phyloP scores from a whole-genome alignment of 2,797 vertebrate species.

The Dendrocincla fuliginosa region DNA sequence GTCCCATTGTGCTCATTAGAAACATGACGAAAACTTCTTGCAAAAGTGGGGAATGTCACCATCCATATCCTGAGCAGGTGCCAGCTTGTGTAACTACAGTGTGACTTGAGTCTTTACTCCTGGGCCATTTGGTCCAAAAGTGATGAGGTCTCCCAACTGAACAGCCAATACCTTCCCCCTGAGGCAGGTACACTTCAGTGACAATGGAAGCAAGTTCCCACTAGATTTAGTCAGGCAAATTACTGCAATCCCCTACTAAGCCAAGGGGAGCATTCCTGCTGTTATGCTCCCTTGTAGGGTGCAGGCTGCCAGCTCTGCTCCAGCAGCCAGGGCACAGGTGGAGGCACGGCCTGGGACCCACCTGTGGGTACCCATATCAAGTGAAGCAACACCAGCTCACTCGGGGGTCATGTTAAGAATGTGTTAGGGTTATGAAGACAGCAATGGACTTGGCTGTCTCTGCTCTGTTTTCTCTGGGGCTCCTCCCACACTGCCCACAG shows the following conservation, averaged over 20 bases:
- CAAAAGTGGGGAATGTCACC: background rate
- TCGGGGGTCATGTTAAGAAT: background rate
- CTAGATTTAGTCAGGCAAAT: background rate
- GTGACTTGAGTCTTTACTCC: background rate
- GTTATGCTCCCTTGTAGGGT: background rate
- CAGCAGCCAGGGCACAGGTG: background rate
- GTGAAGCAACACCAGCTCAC: background rate
- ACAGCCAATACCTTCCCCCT: background rate
- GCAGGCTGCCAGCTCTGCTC: background rate
- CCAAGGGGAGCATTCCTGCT: fast-evolving
- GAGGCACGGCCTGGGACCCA: background rate
- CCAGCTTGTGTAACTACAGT: background rate
- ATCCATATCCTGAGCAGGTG: background rate
- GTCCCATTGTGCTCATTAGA: background rate
- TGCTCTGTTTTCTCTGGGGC: background rate
- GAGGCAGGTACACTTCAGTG: background rate
- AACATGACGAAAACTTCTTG: background rate
- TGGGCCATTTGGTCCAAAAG: background rate
- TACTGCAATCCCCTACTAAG: background rate
- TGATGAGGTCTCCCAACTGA: background rate
- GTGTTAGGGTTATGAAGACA: background rate
- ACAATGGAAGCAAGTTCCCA: background rate
- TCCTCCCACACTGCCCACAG: background rate
- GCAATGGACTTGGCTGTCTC: background rate
- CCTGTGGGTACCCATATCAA: background rate